Evolutionary conservation across 2,888 invertebrate genomes (phyloP), one percentile per base, ranked within the genome.

Genomic region (Eupithecia pulchellata): DNA sequence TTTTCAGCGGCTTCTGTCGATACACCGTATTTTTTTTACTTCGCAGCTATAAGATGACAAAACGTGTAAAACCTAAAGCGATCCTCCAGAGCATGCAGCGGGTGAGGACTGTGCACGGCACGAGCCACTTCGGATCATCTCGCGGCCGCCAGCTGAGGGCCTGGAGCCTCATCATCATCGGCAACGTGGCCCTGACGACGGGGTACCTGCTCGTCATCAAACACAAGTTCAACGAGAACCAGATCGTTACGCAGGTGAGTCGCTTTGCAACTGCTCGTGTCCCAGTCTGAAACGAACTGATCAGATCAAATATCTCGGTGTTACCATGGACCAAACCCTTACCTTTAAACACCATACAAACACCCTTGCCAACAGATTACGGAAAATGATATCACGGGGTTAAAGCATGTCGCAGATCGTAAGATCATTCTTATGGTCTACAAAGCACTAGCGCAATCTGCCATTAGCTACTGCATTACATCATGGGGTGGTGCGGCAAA

Each of bases 21-120:
- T 20, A 47, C 47, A 20, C 47, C 47, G 9, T n/a, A 9, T 9
- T 42, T n/a, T 42, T 42, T 13, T 36, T 13, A 36, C 13, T n/a
- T 42, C 20, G 20, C 9, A 47, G 20, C 9, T 20, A 47, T 20
- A 9, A 8, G 4, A 52, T 52, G 52, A 25, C 25, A 25, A 52
- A 25, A 47, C 47, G 20, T 47, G 20, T 9, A 11, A 52, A 25
- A 25, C 25, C 20, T 11, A 52, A 25, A 52, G 52, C 42, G 20
- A 47, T 47, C 30, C 27, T 60, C 20, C 61, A 61, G 20, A 32
- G 81, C 8, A 60, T 84, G 1, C 71, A 82, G 63, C 80, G 81
- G 34, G 81, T 91, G 3, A 89, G 89, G 0, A 88, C 91, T 0
- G 27, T 92, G 14, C 91, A 91, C 39, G 92, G 92, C 0, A 83